Conservation (phyloP, 1,140 invertebrate genomes). For the Popillia japonica region DNA sequence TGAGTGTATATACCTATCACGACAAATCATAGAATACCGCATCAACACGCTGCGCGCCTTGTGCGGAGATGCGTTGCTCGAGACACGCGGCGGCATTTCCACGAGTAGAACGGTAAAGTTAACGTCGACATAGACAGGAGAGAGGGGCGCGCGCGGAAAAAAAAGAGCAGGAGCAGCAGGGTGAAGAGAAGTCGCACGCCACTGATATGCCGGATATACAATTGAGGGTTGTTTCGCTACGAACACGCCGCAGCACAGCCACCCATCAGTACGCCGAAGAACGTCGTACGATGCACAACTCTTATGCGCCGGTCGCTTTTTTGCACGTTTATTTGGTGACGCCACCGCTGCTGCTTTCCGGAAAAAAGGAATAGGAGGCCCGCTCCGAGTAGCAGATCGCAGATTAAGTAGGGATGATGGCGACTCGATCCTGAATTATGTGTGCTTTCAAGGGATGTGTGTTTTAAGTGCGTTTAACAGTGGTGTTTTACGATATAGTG, state of each 20-base stretch:
- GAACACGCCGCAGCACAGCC: conserved; percentile 13
- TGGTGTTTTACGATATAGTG: background rate
- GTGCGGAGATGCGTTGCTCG: background rate
- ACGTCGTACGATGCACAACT: conserved; percentile 21
- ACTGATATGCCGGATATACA: conserved; percentile 34
- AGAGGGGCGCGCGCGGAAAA: background rate
- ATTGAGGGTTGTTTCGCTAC: conserved; percentile 34
- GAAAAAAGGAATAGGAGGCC: background rate
- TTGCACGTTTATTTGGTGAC: conserved; percentile 20
- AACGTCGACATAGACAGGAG: background rate
- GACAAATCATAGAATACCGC: conserved; percentile 17
- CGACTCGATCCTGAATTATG: background rate
- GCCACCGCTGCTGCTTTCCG: conserved; percentile 13
- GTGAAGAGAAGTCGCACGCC: background rate
- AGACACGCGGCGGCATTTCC: conserved; percentile 11
- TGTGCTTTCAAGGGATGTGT: background rate
- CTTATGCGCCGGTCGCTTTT: conserved; percentile 24
- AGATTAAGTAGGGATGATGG: conserved; percentile 15
- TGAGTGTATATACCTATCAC: background rate
- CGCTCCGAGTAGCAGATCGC: conserved; percentile 14
- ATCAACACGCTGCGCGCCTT: conserved; percentile 12
- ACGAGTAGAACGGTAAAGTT: background rate
- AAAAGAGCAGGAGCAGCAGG: background rate
- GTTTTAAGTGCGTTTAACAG: background rate
- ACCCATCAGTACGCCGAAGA: conserved; percentile 22